Evolutionary conservation across 1,140 invertebrate genomes (phyloP), one percentile per base, ranked within the genome.

Genomic region (Rhizoglyphus robini): DNA sequence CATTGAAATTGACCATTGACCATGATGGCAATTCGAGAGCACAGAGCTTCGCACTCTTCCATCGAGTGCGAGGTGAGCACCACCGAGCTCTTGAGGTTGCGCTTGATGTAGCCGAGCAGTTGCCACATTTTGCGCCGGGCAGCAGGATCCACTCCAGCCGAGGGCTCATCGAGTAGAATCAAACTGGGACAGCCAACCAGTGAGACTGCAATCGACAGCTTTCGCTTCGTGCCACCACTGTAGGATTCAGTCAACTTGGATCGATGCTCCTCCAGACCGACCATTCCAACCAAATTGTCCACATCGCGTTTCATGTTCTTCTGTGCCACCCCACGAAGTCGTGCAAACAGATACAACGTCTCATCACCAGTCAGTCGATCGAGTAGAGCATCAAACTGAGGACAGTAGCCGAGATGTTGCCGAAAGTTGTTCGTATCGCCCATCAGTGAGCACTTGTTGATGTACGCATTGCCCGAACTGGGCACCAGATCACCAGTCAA

Each of bases 11-110:
- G 79, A 0, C 90, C 90, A 73, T 84, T 84, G 0, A 91, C 88
- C 88, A 94, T 92, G 47, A 93, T 88, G 27, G 87, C 88, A 49
- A 92, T 74, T 58, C 87, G 75, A 29, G 86, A 86, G 72, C 90
- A 94, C 3, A 93, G 77, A 18, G 86, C 88, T 76, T 94, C 89
- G 71, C 86, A 88, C 76, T 90, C 88, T 29, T 82, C 81, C 88
- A 93, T 90, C 70, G 83, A 86, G 74, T 64, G 68, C 15, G 65
- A 68, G 20, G 51, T 68, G 30, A 65, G 48, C 4, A 67, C 13
- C n/a, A 68, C 46, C 0, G 36, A 49, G 32, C 47, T 54, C 0
- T 57, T 47, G 15, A 23, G 20, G 15, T 41, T 25, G 8, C 58
- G 23, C 49, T 63, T 61, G 38, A 67, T 58, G 41, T 46, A 20